Conservation (phyloP, 2,888 invertebrate genomes). For the Choristoneura rosaceana region DNA sequence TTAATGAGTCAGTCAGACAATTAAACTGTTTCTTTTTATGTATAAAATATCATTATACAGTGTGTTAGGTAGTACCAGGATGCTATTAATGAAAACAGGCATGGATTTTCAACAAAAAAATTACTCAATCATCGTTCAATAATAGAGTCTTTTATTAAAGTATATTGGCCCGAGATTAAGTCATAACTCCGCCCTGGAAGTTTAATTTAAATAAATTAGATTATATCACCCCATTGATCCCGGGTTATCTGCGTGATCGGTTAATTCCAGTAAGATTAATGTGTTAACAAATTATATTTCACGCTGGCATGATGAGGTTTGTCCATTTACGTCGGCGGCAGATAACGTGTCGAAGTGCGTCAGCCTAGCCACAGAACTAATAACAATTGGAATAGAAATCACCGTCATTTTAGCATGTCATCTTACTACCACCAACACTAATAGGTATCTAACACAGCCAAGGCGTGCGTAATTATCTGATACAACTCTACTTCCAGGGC, state of each 20-base stretch:
- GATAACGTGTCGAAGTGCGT: not conserved
- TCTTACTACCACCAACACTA: too few species aligned
- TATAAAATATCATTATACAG: too few species aligned
- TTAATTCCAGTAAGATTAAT: slow-evolving; percentile 41
- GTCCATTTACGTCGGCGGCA: not conserved
- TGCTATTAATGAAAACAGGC: not conserved
- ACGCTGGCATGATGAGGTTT: slow-evolving; percentile 9
- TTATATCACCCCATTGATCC: slow-evolving; percentile 44
- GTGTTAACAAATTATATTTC: slow-evolving; percentile 37
- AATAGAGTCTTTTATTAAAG: slow-evolving; percentile 41
- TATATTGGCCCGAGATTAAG: slow-evolving; percentile 33
- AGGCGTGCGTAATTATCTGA: too few species aligned
- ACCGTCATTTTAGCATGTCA: too few species aligned
- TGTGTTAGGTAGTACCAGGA: too few species aligned
- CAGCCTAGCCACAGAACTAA: not conserved
- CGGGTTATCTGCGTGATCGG: slow-evolving; percentile 44
- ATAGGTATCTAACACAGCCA: too few species aligned
- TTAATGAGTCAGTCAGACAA: too few species aligned
- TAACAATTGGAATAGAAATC: too few species aligned
- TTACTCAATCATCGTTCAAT: slow-evolving; percentile 33
- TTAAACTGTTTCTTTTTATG: too few species aligned
- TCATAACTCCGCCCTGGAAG: slow-evolving; percentile 19
- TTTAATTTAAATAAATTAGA: slow-evolving; percentile 53
- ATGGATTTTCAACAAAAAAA: slow-evolving; percentile 24
- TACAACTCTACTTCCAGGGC: too few species aligned